Conservation (phyloP, 2,888 invertebrate species). For the Hemithea aestivaria region DNA sequence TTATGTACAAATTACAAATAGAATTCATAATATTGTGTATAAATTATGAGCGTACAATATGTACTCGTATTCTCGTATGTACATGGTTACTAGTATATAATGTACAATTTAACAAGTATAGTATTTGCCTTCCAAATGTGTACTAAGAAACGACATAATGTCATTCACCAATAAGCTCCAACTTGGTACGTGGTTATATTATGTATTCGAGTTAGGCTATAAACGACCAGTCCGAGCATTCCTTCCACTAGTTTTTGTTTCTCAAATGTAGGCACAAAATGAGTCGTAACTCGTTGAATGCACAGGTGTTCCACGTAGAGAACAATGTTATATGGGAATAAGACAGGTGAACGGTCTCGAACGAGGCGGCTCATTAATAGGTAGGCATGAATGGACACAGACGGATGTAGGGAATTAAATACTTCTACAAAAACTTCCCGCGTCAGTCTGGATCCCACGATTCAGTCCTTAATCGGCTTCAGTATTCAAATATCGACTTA, state of each 20-base stretch:
- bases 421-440: slow-evolving; percentile 10
- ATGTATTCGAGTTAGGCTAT: no score
- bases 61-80: no score
- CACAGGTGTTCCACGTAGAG: slow-evolving; percentile 23
- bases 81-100: no score
- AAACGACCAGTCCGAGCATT: no score
- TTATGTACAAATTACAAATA: no score
- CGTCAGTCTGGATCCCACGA: background rate
- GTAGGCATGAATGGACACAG: slow-evolving; percentile 22
- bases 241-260: slow-evolving; percentile 10
- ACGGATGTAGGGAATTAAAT: slow-evolving; percentile 18
- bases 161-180: no score
- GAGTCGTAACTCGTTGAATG: slow-evolving; percentile 11
- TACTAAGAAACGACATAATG: no score
- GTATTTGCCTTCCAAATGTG: no score
- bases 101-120: no score
- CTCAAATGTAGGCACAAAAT: background rate
- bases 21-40: no score
- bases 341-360: slow-evolving; percentile 22
- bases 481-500: slow-evolving; percentile 14
- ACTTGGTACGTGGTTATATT: no score
- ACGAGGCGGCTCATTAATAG: slow-evolving; percentile 23
- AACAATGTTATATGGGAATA: slow-evolving; percentile 9
- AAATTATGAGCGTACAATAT: no score
- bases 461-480: slow-evolving; percentile 5